A percentile compares a stretch with the other conserved stretches of the same genome.
phyloP scores from a whole-genome alignment of 92 coral and sea anemone species.

The Umimayanthus chanpuru region DNA sequence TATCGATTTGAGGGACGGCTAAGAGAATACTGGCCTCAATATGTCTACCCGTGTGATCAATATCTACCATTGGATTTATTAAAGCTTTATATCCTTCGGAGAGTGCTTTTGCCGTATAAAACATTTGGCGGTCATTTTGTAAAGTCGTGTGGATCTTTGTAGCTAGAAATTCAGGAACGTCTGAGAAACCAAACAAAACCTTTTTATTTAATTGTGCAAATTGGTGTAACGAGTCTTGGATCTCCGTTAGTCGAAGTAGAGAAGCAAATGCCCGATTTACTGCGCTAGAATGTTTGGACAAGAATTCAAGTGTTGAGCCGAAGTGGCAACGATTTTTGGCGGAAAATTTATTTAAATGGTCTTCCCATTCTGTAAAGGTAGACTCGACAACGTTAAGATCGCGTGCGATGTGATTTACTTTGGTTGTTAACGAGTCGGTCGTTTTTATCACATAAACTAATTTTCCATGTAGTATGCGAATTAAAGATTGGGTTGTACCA shows the following conservation, averaged over 20 bases:
- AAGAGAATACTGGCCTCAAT: slow-evolving; percentile 38
- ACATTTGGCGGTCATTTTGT: background rate
- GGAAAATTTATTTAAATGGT: slow-evolving; percentile 31
- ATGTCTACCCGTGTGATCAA: slow-evolving; percentile 27
- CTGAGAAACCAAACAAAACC: slow-evolving; percentile 22
- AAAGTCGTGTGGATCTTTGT: slow-evolving; percentile 10
- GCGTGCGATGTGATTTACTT: slow-evolving; percentile 8
- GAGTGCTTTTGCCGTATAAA: slow-evolving; percentile 26
- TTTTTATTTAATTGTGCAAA: background rate
- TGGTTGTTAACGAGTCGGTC: slow-evolving; percentile 44
- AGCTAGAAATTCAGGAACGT: slow-evolving; percentile 42
- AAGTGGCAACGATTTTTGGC: slow-evolving; percentile 19
- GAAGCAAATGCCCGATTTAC: slow-evolving; percentile 36
- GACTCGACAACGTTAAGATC: slow-evolving; percentile 11
- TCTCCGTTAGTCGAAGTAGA: slow-evolving; percentile 32
- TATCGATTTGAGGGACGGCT: slow-evolving; percentile 33
- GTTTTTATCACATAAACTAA: slow-evolving; percentile 21
- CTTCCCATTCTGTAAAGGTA: slow-evolving; percentile 41
- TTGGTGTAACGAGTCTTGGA: slow-evolving; percentile 50
- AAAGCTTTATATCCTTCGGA: slow-evolving; percentile 36
- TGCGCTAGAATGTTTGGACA: slow-evolving; percentile 47
- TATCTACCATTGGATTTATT: slow-evolving; percentile 36
- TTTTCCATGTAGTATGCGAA: slow-evolving; percentile 11
- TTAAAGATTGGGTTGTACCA: background rate
- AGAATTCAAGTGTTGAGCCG: slow-evolving; percentile 19